These are phyloP conservation scores for Phoebastria nigripes DNA, from an alignment of 2,797 vertebrate genomes.

Conservation along the genomic window DNA sequence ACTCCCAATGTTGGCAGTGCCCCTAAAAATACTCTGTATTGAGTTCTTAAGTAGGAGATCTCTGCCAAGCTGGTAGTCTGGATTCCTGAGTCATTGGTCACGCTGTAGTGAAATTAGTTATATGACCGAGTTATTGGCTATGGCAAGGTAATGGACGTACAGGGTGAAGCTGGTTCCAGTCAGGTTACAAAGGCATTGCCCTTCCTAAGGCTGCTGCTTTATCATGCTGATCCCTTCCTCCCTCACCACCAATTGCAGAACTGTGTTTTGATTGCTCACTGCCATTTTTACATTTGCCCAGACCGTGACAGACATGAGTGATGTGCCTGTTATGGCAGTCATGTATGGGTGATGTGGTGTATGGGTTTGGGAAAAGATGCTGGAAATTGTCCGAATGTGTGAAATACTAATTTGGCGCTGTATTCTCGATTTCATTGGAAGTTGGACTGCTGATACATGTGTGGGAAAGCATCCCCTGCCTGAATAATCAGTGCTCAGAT, in stretches of 20 bases:
- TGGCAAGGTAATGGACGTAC: not conserved
- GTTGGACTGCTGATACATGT: rapidly evolving
- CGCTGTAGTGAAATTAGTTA: not conserved
- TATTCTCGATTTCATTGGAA: not conserved
- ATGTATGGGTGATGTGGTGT: not conserved
- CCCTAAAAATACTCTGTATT: not conserved
- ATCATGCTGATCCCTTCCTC: not conserved
- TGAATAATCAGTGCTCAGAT: not conserved
- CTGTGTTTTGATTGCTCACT: not conserved
- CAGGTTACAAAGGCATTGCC: not conserved
- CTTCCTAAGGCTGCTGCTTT: not conserved
- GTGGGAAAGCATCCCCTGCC: not conserved
- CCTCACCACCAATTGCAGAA: rapidly evolving
- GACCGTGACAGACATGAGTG: not conserved
- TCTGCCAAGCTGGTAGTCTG: not conserved
- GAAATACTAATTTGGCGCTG: rapidly evolving
- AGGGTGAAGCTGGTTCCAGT: not conserved
- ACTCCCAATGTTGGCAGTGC: not conserved
- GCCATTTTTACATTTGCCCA: not conserved
- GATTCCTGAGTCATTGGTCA: not conserved
- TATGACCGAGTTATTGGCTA: not conserved
- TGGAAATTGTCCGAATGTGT: not conserved
- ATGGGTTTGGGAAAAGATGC: not conserved
- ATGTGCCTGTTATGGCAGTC: not conserved
- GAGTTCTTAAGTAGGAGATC: not conserved